Evolutionary conservation across 2,113 vertebrate genomes (phyloP).

Genomic region (Dryoscopus gambensis): DNA sequence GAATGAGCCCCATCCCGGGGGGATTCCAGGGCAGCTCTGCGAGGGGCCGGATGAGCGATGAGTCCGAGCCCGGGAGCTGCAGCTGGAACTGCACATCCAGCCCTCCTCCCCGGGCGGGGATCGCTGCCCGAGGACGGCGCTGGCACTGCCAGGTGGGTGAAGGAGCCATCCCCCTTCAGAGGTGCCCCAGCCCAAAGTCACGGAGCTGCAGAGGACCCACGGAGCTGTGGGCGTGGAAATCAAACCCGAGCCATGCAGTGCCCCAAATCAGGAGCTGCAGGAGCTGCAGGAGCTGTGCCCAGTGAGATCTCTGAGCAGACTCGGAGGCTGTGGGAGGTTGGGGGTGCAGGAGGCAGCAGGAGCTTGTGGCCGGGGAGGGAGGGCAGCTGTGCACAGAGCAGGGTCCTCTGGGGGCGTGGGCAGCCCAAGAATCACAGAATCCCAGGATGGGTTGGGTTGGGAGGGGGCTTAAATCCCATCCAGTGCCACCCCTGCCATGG

Average conservation of each 20-base stretch:
- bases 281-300: neutral
- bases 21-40: neutral
- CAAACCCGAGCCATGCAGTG: neutral
- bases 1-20: neutral
- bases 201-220: neutral
- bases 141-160: neutral
- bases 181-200: neutral
- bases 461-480: neutral
- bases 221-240: neutral
- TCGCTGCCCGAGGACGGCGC: neutral
- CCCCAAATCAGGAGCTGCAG: neutral
- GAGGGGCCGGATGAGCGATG: neutral
- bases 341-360: neutral
- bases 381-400: neutral
- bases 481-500: neutral
- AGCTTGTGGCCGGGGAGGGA: neutral
- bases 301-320: neutral
- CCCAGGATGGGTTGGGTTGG: neutral
- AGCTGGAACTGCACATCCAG: neutral
- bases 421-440: neutral
- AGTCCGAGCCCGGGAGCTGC: neutral
- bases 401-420: neutral
- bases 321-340: accelerated
- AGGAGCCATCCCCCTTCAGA: neutral
- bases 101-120: neutral